phyloP scores from a whole-genome alignment of 2,888 invertebrate genomes.

The Tachystola acroxantha region DNA sequence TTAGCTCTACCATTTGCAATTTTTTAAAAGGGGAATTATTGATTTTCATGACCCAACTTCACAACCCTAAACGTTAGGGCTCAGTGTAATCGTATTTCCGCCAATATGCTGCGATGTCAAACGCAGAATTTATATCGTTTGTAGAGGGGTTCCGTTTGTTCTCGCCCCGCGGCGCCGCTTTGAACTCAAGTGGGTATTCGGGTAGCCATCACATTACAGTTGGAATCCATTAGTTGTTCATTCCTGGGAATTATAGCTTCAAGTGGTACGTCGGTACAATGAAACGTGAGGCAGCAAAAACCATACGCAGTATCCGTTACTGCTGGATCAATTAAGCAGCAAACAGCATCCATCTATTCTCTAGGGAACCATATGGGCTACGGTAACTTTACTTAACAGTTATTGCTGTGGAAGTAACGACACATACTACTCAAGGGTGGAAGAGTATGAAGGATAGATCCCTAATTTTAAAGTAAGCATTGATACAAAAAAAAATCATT shows the following conservation, averaged over 20 bases:
- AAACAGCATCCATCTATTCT: slow-evolving; percentile 13
- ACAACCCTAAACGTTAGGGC: neutral
- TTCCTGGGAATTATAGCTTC: slow-evolving; percentile 30
- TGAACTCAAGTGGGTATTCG: slow-evolving; percentile 44
- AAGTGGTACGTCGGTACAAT: slow-evolving; percentile 32
- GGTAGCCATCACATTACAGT: slow-evolving; percentile 37
- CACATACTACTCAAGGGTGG: too few relatives aligned
- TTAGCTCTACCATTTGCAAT: neutral
- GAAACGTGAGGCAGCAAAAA: slow-evolving; percentile 25
- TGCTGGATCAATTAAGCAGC: slow-evolving; percentile 14
- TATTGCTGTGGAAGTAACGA: too few relatives aligned
- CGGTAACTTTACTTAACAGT: neutral
- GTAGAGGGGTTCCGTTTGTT: slow-evolving; percentile 34
- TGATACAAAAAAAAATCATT: too few relatives aligned
- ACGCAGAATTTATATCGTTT: slow-evolving; percentile 19
- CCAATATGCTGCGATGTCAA: slow-evolving; percentile 18
- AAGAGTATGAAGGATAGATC: too few relatives aligned
- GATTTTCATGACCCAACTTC: slow-evolving; percentile 2
- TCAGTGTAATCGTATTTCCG: slow-evolving; percentile 4
- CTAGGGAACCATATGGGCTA: slow-evolving; percentile 12
- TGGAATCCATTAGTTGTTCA: slow-evolving; percentile 43
- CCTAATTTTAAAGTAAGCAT: too few relatives aligned
- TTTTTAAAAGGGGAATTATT: too few relatives aligned
- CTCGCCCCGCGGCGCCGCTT: slow-evolving; percentile 35
- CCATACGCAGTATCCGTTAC: slow-evolving; percentile 15